Evolutionary conservation across 2,888 invertebrate genomes (phyloP).

Genomic region (Catocala fraxini): DNA sequence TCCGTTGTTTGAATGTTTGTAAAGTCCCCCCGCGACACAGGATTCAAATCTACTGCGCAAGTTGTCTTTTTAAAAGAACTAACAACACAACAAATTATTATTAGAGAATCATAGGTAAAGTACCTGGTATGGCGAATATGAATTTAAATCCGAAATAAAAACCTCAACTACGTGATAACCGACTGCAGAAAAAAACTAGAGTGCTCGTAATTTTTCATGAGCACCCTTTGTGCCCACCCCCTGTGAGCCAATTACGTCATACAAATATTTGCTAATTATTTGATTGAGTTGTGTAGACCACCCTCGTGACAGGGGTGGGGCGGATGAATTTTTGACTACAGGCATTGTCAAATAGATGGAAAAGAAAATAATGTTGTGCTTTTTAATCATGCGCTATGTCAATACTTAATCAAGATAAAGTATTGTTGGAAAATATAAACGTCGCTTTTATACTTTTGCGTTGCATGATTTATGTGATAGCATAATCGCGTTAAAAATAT

Average conservation of each 20-base stretch:
- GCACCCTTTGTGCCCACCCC: conserved; percentile 42
- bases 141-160: neutral
- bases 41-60: too few species aligned
- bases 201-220: conserved; percentile 44
- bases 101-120: too few species aligned
- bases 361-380: neutral
- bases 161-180: conserved; percentile 11
- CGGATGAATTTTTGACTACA: conserved; percentile 28
- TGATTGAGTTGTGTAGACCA: conserved; percentile 58
- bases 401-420: too few species aligned
- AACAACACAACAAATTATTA: too few species aligned
- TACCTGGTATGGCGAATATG: too few species aligned
- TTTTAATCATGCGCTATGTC: neutral
- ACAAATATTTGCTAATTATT: conserved; percentile 76
- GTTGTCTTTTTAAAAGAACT: too few species aligned
- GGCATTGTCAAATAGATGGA: conserved; percentile 19
- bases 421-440: too few species aligned
- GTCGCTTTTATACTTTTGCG: too few species aligned
- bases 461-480: too few species aligned
- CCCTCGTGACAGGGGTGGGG: conserved; percentile 12
- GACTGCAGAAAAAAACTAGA: conserved; percentile 28
- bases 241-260: conserved; percentile 64
- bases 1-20: too few species aligned
- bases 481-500: too few species aligned
- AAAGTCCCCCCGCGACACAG: too few species aligned